Conservation (phyloP, 2,113 vertebrate genomes). For the Ictidomys tridecemlineatus region DNA sequence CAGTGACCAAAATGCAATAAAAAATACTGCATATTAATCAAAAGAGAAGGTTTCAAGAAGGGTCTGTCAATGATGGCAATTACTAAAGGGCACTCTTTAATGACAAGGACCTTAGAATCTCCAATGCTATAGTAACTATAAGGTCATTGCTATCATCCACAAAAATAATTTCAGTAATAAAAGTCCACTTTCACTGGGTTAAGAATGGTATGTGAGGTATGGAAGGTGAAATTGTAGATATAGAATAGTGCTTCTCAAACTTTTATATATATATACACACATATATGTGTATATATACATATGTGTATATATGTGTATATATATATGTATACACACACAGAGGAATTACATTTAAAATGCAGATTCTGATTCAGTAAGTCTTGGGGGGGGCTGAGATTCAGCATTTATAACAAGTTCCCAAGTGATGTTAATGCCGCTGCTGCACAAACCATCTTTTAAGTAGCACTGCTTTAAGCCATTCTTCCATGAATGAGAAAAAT, state of each 20-base stretch:
- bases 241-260: not conserved
- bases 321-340: not conserved
- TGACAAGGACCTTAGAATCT: not conserved
- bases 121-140: not conserved
- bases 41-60: not conserved
- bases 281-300: not conserved
- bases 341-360: not conserved
- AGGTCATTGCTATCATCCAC: not conserved
- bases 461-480: not conserved
- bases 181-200: not conserved
- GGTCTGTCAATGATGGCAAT: not conserved
- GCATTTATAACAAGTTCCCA: not conserved
- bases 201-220: not conserved
- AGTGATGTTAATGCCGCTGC: not conserved
- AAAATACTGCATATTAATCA: not conserved
- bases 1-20: not conserved
- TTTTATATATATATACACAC: not conserved
- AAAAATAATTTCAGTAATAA: constrained; percentile 22
- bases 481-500: not conserved
- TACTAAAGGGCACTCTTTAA: not conserved
- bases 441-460: not conserved
- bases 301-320: not conserved
- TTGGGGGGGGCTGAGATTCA: not conserved
- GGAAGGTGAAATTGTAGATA: not conserved
- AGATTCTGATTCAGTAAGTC: not conserved